phyloP scores from a whole-genome alignment of 2,113 vertebrate species.

The Haemorhous mexicanus region DNA sequence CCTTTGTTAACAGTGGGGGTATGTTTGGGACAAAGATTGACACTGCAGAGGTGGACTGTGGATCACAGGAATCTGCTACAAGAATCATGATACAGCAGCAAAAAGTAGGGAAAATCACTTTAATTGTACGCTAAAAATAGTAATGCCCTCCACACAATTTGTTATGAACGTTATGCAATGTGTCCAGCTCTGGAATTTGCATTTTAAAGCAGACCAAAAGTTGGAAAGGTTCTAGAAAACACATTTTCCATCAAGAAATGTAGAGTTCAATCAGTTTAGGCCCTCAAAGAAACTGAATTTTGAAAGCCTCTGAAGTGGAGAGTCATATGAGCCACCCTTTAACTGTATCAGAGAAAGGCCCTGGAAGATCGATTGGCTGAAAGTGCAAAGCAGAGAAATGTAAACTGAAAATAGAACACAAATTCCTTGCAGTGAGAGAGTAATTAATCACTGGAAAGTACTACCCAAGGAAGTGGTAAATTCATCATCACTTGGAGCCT shows the following conservation, averaged over 20 bases:
- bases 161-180: neutral
- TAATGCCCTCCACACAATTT: neutral
- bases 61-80: neutral
- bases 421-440: slow-evolving; percentile 26
- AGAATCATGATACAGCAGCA: neutral
- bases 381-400: slow-evolving; percentile 35
- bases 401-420: slow-evolving; percentile 47
- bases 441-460: slow-evolving; percentile 47
- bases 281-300: neutral
- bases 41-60: neutral
- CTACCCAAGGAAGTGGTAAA: slow-evolving; percentile 30
- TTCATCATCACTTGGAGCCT: slow-evolving; percentile 31
- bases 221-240: neutral
- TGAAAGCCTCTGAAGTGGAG: neutral
- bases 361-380: neutral
- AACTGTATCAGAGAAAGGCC: neutral
- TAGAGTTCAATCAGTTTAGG: neutral
- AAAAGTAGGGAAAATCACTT: neutral
- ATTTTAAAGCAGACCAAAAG: slow-evolving; percentile 4
- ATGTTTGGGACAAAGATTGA: neutral
- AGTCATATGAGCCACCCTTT: neutral
- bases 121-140: neutral
- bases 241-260: neutral
- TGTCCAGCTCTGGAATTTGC: neutral
- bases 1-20: neutral